These are phyloP conservation scores for Pinna nobilis DNA, from an alignment of 1,140 invertebrate species.

Conservation along the genomic window DNA sequence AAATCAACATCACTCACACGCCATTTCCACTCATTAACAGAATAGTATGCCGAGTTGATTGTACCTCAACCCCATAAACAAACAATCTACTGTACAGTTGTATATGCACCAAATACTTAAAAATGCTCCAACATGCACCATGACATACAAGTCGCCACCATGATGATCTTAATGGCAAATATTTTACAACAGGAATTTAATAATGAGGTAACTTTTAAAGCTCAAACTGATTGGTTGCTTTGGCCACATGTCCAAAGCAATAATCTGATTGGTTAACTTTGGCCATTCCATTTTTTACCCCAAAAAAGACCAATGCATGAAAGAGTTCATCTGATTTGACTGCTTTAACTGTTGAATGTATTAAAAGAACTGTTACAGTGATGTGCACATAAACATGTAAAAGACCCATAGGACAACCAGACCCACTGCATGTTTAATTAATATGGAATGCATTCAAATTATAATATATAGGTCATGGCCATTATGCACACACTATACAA, in stretches of 20 bases:
- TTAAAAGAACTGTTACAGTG: slow-evolving; percentile 10
- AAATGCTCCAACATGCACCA: slow-evolving; percentile 36
- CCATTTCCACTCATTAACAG: no score
- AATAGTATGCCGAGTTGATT: no score
- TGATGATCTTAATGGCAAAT: slow-evolving; percentile 9
- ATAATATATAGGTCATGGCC: slow-evolving; percentile 23
- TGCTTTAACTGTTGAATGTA: slow-evolving; percentile 3
- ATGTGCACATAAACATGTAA: neutral
- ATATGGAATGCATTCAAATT: slow-evolving; percentile 26
- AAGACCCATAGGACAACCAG: slow-evolving; percentile 1
- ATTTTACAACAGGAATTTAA: slow-evolving; percentile 34
- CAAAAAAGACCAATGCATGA: no score
- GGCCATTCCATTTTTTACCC: slow-evolving; percentile 9
- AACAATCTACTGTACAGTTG: slow-evolving; percentile 13
- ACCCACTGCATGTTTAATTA: slow-evolving; percentile 3
- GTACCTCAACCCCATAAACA: no score
- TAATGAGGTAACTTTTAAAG: slow-evolving; percentile 37
- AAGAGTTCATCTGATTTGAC: slow-evolving; percentile 6
- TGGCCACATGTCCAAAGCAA: slow-evolving; percentile 7
- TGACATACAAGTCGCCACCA: slow-evolving; percentile 20
- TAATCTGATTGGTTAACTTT: slow-evolving; percentile 26
- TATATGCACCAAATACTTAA: slow-evolving; percentile 38
- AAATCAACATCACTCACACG: neutral
- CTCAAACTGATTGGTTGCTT: slow-evolving; percentile 31
- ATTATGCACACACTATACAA: slow-evolving; percentile 12